A percentile compares a stretch with the other conserved stretches of the same genome.
Conservation (phyloP, 2,797 vertebrate species). For the Macropodus opercularis region DNA sequence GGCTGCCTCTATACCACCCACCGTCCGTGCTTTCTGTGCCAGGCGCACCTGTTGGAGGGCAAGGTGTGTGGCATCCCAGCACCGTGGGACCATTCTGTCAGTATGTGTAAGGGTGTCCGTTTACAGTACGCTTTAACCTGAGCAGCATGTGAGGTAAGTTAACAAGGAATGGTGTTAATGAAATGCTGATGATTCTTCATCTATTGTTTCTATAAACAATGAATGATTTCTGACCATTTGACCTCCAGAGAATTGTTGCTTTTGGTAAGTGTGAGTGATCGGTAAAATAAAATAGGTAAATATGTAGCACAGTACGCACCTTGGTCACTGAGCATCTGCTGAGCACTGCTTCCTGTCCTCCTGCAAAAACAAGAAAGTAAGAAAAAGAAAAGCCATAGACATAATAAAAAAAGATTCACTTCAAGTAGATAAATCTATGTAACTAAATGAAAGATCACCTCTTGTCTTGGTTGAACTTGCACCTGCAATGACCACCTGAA, state of each 20-base stretch:
- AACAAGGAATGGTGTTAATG: not conserved
- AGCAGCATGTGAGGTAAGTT: conserved; percentile 1
- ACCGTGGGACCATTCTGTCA: conserved; percentile 30
- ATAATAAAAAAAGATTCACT: too few relatives aligned
- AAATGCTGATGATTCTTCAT: too few relatives aligned
- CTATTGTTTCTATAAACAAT: too few relatives aligned
- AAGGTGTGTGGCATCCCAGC: conserved; percentile 22
- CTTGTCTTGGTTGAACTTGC: conserved; percentile 86
- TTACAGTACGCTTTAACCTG: conserved; percentile 47
- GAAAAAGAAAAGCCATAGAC: not conserved
- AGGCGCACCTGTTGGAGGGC: conserved; percentile 67
- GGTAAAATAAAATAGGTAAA: too few relatives aligned
- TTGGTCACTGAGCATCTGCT: conserved; percentile 82
- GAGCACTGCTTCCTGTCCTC: conserved; percentile 78
- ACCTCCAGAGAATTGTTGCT: too few relatives aligned
- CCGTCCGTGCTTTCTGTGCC: conserved; percentile 8
- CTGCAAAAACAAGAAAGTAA: conserved; percentile 55
- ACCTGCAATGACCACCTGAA: conserved; percentile 85
- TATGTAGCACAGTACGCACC: conserved; percentile 62
- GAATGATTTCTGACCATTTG: too few relatives aligned
- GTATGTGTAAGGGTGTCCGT: conserved; percentile 15
- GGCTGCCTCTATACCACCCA: conserved; percentile 1
- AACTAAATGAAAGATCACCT: conserved; percentile 64
- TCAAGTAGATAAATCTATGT: not conserved
- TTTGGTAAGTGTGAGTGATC: too few relatives aligned